phyloP scores from a whole-genome alignment of 2,113 vertebrate species.

The Microcebus murinus region DNA sequence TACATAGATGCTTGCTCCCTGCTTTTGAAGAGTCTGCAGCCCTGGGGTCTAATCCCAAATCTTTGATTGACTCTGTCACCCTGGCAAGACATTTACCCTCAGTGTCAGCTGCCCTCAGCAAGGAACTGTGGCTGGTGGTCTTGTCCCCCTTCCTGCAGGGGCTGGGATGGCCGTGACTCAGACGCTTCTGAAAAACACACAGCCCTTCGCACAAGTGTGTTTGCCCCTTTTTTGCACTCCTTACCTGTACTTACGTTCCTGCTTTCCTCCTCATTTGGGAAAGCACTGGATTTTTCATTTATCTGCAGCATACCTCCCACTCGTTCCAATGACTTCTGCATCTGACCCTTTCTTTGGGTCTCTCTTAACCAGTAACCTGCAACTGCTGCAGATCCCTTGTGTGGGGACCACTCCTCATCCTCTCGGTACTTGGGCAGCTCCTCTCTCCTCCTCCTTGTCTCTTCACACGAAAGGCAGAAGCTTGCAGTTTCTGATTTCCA shows the following conservation, averaged over 20 bases:
- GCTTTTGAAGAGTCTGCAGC: not conserved
- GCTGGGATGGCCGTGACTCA: not conserved
- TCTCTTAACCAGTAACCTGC: not conserved
- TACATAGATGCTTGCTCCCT: not conserved
- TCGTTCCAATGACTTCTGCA: not conserved
- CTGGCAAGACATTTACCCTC: too few species aligned
- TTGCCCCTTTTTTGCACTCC: not conserved
- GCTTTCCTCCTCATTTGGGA: not conserved
- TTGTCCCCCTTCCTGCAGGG: not conserved
- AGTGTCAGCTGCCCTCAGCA: not conserved
- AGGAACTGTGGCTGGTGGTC: accelerated
- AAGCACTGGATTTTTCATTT: not conserved
- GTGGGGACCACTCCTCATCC: not conserved
- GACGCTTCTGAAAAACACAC: not conserved
- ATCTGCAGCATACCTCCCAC: not conserved
- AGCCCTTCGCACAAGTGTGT: accelerated
- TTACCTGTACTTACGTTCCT: not conserved
- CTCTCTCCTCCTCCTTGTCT: not conserved
- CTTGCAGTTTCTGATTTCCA: not conserved
- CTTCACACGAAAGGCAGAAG: not conserved
- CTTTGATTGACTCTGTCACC: not conserved
- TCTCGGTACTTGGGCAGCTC: not conserved
- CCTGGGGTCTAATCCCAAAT: not conserved
- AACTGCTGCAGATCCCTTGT: not conserved
- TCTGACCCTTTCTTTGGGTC: not conserved